A percentile compares a stretch with the other conserved stretches of the same genome.
phyloP scores from a whole-genome alignment of 2,113 vertebrate genomes.

The Epinephelus fuscoguttatus region DNA sequence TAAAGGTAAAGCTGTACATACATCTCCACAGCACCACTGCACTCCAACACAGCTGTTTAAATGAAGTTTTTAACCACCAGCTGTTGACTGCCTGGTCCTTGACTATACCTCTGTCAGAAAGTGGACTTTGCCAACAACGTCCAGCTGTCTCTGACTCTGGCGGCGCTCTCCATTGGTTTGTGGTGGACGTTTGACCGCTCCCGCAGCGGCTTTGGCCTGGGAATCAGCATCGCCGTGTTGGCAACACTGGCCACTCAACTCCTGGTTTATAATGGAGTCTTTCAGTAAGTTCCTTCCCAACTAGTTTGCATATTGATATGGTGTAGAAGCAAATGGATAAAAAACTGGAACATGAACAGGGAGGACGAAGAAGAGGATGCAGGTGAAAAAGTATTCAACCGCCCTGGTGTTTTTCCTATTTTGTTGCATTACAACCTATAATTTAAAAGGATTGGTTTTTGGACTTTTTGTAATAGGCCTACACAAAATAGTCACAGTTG shows the following conservation, averaged over 20 bases:
- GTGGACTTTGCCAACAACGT: constrained; percentile 98
- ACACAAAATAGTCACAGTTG: too few relatives aligned
- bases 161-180: constrained; percentile 94
- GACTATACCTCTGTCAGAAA: constrained; percentile 87
- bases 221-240: constrained; percentile 92
- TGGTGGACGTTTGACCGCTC: constrained; percentile 99
- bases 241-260: constrained; percentile 93
- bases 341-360: neutral
- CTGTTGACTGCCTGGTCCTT: constrained; percentile 78
- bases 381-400: too few relatives aligned
- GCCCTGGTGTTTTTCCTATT: too few relatives aligned
- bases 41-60: neutral
- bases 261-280: constrained; percentile 95
- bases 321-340: neutral
- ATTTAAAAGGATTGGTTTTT: too few relatives aligned
- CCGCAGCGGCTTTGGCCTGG: constrained; percentile 93
- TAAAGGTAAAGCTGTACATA: neutral
- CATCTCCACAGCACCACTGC: neutral
- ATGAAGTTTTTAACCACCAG: neutral
- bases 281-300: constrained; percentile 89
- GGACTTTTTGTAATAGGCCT: too few relatives aligned
- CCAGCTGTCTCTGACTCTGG: constrained; percentile 95
- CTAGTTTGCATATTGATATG: neutral
- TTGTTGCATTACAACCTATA: too few relatives aligned
- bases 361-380: neutral